Base-by-base conservation (phyloP, 2,888 invertebrate genomes). In the Erpobdella octoculata region DNA sequence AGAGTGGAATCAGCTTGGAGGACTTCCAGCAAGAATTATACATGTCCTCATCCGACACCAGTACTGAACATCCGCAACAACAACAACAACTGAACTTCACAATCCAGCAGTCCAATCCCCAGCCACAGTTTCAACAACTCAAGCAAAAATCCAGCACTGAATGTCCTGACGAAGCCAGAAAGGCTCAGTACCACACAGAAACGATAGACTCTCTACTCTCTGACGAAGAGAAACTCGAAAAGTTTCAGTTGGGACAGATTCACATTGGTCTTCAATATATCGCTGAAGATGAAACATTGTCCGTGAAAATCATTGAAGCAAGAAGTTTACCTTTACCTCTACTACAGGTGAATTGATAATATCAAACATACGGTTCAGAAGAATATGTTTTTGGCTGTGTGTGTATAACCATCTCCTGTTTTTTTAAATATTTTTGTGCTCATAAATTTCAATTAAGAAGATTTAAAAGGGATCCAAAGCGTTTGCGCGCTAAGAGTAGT, bases 221-320 rank as follows among this genome's bases (percentile, higher is more conserved):
- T 1, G 81, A 82, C 72, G 81, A 82, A 73, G 79, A 82, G 74
- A 82, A 81, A 72, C 75, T 80, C 69, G 79, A 79, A 15, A 79
- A 79, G n/a, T 74, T 64, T 70, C 73, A 70, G 62, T 72, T 73
- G n/a, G 72, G 73, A 6, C 67, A 75, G 70, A 28, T 74, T 21
- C 82, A 83, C 74, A 81, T 83, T 72, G 80, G 82, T 15, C 78
- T 83, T 28, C 82, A 81, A 72, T 83, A 83, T 68, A 83, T 83
- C 59, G 78, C 83, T 9, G 76, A 79, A 9, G 78, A 79, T 25
- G 79, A 79, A 74, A 76, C 78, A 9, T 76, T 84, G 68, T 77
- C 81, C 58, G 84, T 85, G 28, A 80, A 81, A 76, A 77, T 84
- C 46, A 83, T 85, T 71, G 84, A 84, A 76, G 84, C 84, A 1